Percentiles rank a stretch among this genome's conserved stretches.
phyloP scores from a whole-genome alignment of 1,140 invertebrate genomes.

The Artemia franciscana region DNA sequence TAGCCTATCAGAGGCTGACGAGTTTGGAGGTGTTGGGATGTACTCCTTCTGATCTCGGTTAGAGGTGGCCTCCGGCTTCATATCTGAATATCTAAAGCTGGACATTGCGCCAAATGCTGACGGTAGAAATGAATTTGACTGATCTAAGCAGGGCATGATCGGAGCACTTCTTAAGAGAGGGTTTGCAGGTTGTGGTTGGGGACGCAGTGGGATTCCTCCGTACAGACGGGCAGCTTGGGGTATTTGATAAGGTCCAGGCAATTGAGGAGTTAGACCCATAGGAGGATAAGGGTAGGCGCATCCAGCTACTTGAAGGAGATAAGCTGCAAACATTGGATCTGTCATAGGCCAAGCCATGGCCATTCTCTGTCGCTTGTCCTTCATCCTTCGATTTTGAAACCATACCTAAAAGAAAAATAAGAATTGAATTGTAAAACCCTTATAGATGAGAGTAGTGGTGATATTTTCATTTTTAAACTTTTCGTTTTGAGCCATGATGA shows the following conservation, averaged over 20 bases:
- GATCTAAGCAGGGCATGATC: neutral
- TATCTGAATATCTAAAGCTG: conserved; percentile 1
- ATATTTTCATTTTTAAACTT: too few relatives aligned
- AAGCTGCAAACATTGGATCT: conserved; percentile 70
- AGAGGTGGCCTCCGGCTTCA: neutral
- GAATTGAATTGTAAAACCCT: too few relatives aligned
- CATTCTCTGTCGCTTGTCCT: conserved; percentile 82
- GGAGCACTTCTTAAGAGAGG: conserved; percentile 10
- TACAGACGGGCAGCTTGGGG: conserved; percentile 12
- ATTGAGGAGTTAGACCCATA: conserved; percentile 10
- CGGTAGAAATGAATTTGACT: neutral
- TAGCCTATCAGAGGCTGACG: neutral
- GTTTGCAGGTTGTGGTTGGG: conserved; percentile 11
- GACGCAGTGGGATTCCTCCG: conserved; percentile 9
- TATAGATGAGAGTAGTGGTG: too few relatives aligned
- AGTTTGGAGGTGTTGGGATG: neutral
- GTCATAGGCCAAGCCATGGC: conserved; percentile 84
- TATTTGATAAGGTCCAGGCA: conserved; percentile 10
- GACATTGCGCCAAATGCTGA: conserved; percentile 5
- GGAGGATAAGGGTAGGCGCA: conserved; percentile 19
- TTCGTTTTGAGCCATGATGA: too few relatives aligned
- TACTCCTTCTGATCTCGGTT: neutral
- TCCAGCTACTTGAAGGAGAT: conserved; percentile 65
- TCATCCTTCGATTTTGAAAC: conserved; percentile 99
- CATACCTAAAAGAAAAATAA: conserved; percentile 51